Percentiles rank a stretch among this genome's conserved stretches.
Evolutionary conservation across 1,140 invertebrate species (phyloP).

Genomic region (Euglossa dilemma): DNA sequence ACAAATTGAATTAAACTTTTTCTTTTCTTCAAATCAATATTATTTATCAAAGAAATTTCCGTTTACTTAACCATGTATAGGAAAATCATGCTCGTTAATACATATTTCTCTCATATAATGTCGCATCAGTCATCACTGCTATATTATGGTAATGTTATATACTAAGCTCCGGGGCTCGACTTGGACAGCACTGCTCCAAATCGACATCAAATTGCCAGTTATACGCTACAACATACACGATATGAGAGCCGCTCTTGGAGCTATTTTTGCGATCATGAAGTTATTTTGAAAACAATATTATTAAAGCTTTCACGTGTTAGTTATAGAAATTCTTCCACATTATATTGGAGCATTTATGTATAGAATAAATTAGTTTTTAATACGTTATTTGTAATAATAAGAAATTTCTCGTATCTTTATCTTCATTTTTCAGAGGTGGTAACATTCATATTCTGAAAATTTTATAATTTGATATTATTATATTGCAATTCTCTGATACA

Average conservation of each 20-base stretch:
- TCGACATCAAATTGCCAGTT: slow-evolving; percentile 15
- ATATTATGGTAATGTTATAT: slow-evolving; percentile 12
- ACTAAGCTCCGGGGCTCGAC: neutral
- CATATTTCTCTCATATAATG: neutral
- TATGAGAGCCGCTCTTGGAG: neutral
- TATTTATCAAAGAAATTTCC: no score
- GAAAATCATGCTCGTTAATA: neutral
- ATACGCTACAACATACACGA: slow-evolving; percentile 1
- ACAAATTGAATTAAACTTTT: neutral
- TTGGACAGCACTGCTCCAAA: neutral
- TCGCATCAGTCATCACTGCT: neutral
- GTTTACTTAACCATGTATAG: neutral
- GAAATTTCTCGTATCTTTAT: no score
- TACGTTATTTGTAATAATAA: no score
- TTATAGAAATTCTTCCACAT: neutral
- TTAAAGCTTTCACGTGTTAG: neutral
- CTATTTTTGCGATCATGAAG: neutral
- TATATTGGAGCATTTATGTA: neutral
- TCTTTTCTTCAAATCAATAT: neutral
- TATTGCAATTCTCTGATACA: no score
- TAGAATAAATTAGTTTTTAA: no score
- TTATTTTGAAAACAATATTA: neutral
- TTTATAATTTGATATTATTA: no score
- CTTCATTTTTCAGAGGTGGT: no score
- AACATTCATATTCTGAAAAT: no score